These are phyloP conservation scores for Ormyrus pomaceus DNA, from an alignment of 2,888 invertebrate genomes.

Conservation along the genomic window DNA sequence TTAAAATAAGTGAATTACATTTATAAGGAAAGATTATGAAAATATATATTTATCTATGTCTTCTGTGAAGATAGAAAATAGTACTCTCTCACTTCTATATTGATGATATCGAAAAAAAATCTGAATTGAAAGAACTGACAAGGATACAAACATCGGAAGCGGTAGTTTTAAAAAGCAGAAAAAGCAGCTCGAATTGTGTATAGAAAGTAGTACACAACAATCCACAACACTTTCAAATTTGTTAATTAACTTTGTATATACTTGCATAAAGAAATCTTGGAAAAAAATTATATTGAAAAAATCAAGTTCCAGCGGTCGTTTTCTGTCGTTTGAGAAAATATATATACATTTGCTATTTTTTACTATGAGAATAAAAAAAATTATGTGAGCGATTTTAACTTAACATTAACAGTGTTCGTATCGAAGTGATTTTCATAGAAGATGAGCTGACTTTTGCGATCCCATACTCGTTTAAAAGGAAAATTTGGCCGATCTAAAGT, in stretches of 20 bases:
- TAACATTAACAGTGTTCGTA: constrained; percentile 50
- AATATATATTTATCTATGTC: constrained; percentile 77
- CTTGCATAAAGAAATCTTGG: constrained; percentile 50
- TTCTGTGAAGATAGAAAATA: constrained; percentile 77
- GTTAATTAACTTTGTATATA: constrained; percentile 58
- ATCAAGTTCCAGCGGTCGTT: constrained; percentile 55
- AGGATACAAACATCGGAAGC: constrained; percentile 68
- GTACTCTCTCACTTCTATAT: constrained; percentile 76
- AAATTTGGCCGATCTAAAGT: constrained; percentile 46
- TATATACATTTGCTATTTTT: constrained; percentile 55
- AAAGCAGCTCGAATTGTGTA: constrained; percentile 60
- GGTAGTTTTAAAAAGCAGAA: constrained; percentile 66
- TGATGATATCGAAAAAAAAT: constrained; percentile 68
- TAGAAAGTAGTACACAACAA: constrained; percentile 49
- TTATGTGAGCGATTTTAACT: constrained; percentile 54
- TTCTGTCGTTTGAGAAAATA: constrained; percentile 52
- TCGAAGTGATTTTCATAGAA: constrained; percentile 55
- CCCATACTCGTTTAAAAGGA: constrained; percentile 48
- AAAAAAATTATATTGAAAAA: constrained; percentile 53
- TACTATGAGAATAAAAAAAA: constrained; percentile 50
- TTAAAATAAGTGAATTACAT: constrained; percentile 75
- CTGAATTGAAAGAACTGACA: constrained; percentile 62
- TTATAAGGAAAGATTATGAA: constrained; percentile 76
- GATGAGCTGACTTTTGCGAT: constrained; percentile 54
- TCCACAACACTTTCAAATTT: constrained; percentile 54